phyloP scores from a whole-genome alignment of 2,888 invertebrate genomes.

The Colletes collaris region DNA sequence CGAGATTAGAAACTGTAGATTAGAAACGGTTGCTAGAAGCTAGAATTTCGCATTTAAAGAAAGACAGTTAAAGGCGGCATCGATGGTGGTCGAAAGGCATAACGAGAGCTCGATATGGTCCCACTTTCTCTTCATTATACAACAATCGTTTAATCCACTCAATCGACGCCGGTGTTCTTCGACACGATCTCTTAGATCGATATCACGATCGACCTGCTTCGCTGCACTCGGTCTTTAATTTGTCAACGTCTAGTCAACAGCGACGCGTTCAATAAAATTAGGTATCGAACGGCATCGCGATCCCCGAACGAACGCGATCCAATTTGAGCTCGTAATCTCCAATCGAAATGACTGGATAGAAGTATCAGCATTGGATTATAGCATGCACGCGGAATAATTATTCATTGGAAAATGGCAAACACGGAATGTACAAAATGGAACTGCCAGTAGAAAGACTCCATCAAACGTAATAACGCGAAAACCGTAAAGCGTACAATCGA shows the following conservation, averaged over 20 bases:
- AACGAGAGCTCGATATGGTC: constrained; percentile 39
- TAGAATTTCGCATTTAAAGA: constrained; percentile 11
- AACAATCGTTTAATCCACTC: constrained; percentile 41
- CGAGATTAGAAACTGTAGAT: constrained; percentile 20
- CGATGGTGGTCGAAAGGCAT: constrained; percentile 25
- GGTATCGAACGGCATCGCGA: constrained; percentile 23
- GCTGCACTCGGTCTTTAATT: constrained; percentile 27
- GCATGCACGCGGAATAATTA: constrained; percentile 38
- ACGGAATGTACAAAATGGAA: not conserved
- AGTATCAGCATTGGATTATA: constrained; percentile 33
- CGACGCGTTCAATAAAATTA: constrained; percentile 41
- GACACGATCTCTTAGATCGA: constrained; percentile 29
- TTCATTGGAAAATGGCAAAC: constrained; percentile 26
- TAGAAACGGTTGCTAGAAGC: not conserved
- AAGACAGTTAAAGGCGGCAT: constrained; percentile 6
- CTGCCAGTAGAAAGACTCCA: constrained; percentile 3
- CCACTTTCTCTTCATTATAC: constrained; percentile 51
- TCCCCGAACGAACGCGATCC: constrained; percentile 1
- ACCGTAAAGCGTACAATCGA: not conserved
- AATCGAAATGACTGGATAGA: constrained; percentile 41
- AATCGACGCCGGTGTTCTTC: constrained; percentile 33
- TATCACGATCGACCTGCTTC: constrained; percentile 44
- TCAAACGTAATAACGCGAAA: constrained; percentile 21
- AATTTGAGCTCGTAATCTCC: constrained; percentile 36
- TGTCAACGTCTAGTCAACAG: constrained; percentile 28